A percentile compares a stretch with the other conserved stretches of the same genome.
phyloP scores from a whole-genome alignment of 2,888 invertebrate species.

The Chaetogeoica ovagalla region DNA sequence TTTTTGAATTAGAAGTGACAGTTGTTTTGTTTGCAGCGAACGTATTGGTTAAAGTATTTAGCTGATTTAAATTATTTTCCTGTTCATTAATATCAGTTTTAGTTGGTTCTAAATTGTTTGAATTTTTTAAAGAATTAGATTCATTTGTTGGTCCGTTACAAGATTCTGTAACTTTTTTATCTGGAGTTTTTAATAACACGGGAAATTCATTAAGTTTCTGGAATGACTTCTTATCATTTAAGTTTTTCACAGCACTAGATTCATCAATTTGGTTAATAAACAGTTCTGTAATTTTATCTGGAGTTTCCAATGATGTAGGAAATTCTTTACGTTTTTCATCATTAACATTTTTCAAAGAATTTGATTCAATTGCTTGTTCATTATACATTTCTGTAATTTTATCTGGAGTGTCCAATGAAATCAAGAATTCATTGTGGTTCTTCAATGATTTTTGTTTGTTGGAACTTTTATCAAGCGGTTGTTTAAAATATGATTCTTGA shows the following conservation, averaged over 20 bases:
- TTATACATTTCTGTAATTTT: not conserved
- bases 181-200: not conserved
- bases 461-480: not conserved
- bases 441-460: not conserved
- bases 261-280: not conserved
- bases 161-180: constrained; percentile 1
- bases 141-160: not conserved
- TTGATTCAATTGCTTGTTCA: not conserved
- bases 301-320: constrained; percentile 28
- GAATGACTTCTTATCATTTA: constrained; percentile 1
- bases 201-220: not conserved
- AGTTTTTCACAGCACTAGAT: not conserved
- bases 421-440: not conserved
- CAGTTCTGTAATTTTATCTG: constrained; percentile 2
- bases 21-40: not conserved
- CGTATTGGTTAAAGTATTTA: not conserved
- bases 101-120: not conserved
- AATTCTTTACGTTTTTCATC: not conserved
- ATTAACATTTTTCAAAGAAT: not conserved
- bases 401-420: constrained; percentile 1
- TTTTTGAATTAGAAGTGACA: constrained; percentile 2
- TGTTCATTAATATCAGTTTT: not conserved
- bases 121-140: not conserved
- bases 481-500: too few relatives aligned
- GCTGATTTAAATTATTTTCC: constrained; percentile 26